Percentiles rank a stretch among this genome's conserved stretches.
Evolutionary conservation across 2,797 vertebrate species (phyloP).

Genomic region (Chloroceryle amazona): DNA sequence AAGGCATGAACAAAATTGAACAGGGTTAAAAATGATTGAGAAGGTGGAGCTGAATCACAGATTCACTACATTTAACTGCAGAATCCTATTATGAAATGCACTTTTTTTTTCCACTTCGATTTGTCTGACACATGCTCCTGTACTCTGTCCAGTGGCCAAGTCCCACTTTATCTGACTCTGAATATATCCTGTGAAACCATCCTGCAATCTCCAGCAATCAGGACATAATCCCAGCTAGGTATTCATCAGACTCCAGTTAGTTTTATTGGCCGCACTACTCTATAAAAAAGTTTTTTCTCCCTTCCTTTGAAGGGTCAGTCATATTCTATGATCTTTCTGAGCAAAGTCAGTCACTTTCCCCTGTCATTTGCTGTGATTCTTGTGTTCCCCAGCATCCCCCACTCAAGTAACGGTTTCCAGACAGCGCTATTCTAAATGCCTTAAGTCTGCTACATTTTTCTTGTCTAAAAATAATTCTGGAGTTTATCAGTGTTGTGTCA

Average conservation of each 20-base stretch:
- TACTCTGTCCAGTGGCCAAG: not conserved
- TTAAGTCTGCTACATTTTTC: not conserved
- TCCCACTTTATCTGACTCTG: not conserved
- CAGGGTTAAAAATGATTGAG: not conserved
- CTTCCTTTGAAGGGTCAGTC: not conserved
- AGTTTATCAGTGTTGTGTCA: not conserved
- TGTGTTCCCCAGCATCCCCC: not conserved
- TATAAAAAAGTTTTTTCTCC: not conserved
- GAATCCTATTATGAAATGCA: not conserved
- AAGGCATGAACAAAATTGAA: not conserved
- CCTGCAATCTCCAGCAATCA: not conserved
- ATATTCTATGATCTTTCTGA: not conserved
- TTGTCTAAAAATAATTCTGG: not conserved
- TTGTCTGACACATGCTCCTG: accelerated
- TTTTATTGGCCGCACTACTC: not conserved
- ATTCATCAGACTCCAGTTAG: not conserved
- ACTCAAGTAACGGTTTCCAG: not conserved
- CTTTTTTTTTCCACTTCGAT: not conserved
- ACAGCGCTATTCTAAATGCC: not conserved
- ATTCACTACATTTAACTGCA: not conserved
- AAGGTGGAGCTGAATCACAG: not conserved
- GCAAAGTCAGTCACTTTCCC: not conserved
- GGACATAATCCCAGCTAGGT: not conserved
- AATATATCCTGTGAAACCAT: not conserved
- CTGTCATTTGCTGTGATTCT: not conserved